These are phyloP conservation scores for Noturus placidus DNA, from an alignment of 2,113 vertebrate species.

Conservation along the genomic window DNA sequence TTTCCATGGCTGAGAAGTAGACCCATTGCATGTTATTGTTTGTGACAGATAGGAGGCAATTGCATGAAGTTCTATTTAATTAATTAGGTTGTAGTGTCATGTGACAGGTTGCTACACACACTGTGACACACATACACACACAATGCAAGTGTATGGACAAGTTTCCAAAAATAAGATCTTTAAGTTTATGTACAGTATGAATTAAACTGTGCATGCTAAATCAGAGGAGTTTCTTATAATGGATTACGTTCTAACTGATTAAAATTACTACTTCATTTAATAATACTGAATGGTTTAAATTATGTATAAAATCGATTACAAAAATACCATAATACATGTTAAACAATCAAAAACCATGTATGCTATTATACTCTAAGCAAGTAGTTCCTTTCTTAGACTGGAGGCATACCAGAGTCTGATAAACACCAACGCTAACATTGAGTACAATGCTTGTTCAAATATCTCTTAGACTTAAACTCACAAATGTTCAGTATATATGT, in stretches of 20 bases:
- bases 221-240: slow-evolving; percentile 27
- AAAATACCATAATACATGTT: slow-evolving; percentile 27
- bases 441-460: background rate
- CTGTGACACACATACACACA: background rate
- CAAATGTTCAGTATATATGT: slow-evolving; percentile 1
- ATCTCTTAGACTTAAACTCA: background rate
- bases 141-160: background rate
- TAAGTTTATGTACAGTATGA: background rate
- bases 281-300: slow-evolving; percentile 23
- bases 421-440: background rate
- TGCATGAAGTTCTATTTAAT: slow-evolving; percentile 6
- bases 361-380: background rate
- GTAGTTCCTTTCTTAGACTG: background rate
- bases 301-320: slow-evolving; percentile 18
- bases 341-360: slow-evolving; percentile 11
- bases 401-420: background rate
- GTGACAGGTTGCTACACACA: background rate
- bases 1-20: background rate
- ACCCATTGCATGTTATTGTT: background rate
- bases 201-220: background rate
- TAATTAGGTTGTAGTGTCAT: slow-evolving; percentile 26
- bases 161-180: background rate
- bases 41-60: slow-evolving; percentile 9
- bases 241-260: slow-evolving; percentile 22
- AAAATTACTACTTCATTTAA: slow-evolving; percentile 14